These are phyloP conservation scores for Diplosoma virens DNA, from an alignment of 23 tunicate species.

Conservation along the genomic window DNA sequence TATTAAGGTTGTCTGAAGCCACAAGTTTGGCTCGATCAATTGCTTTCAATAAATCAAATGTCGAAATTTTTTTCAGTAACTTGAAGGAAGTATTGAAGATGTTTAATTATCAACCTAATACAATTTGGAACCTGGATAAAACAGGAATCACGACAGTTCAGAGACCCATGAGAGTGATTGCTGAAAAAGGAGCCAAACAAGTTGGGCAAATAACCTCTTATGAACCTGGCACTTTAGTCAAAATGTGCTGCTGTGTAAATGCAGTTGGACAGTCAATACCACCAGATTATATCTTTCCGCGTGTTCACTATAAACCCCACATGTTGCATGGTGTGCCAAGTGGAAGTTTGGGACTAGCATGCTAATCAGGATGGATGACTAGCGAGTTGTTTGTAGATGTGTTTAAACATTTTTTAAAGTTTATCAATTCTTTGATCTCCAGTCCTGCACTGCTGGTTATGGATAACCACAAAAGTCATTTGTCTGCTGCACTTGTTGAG, in stretches of 20 bases:
- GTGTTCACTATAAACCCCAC: slow-evolving; percentile 24
- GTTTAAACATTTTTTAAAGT: slow-evolving; percentile 10
- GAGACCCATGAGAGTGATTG: slow-evolving; percentile 16
- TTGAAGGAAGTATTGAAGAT: neutral
- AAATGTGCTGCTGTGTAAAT: slow-evolving; percentile 19
- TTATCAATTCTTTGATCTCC: slow-evolving; percentile 1
- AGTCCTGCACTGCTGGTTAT: slow-evolving; percentile 12
- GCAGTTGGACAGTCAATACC: slow-evolving; percentile 32
- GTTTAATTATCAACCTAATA: neutral
- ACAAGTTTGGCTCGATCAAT: slow-evolving; percentile 44
- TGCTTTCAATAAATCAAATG: slow-evolving; percentile 24
- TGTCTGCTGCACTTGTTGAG: slow-evolving; percentile 11
- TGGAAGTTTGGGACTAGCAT: slow-evolving; percentile 33
- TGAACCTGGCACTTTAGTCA: neutral
- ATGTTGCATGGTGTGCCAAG: slow-evolving; percentile 1
- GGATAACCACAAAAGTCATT: slow-evolving; percentile 43
- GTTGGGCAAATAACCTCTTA: neutral
- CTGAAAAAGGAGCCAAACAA: slow-evolving; percentile 3
- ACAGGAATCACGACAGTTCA: slow-evolving; percentile 39
- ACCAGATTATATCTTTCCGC: slow-evolving; percentile 39
- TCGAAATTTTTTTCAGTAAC: slow-evolving; percentile 26
- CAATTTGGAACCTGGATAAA: slow-evolving; percentile 51
- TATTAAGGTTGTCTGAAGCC: slow-evolving; percentile 29
- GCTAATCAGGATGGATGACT: slow-evolving; percentile 31
- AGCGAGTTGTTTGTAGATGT: slow-evolving; percentile 29